Evolutionary conservation across 1,140 invertebrate genomes (phyloP).

Genomic region (Plutomurus gul): DNA sequence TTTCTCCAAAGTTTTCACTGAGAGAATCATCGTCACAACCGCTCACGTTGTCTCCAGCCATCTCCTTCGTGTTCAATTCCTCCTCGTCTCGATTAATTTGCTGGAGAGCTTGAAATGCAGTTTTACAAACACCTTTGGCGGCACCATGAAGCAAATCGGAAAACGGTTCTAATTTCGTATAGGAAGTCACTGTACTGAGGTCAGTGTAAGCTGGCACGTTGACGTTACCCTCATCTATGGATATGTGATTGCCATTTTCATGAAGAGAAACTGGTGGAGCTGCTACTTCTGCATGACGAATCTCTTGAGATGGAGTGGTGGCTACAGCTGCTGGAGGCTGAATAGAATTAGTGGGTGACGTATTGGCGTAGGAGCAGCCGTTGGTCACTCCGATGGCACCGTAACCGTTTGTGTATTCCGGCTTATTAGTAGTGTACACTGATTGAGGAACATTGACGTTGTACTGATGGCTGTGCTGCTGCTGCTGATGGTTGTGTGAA

Average conservation of each 20-base stretch:
- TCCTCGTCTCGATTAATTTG: conserved; percentile 43
- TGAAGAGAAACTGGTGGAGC: background rate
- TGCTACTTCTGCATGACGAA: background rate
- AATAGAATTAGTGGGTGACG: background rate
- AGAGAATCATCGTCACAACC: conserved; percentile 43
- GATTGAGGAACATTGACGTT: conserved; percentile 15
- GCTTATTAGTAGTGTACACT: background rate
- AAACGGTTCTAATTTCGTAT: conserved; percentile 70
- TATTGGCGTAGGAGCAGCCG: background rate
- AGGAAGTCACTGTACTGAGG: conserved; percentile 46
- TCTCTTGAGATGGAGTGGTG: conserved; percentile 5
- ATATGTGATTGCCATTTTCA: background rate
- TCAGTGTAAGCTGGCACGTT: conserved; percentile 44
- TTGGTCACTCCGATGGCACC: background rate
- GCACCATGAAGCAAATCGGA: conserved; percentile 67
- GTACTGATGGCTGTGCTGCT: conserved; percentile 14
- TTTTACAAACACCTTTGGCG: conserved; percentile 59
- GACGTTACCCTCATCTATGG: background rate
- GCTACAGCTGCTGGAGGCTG: background rate
- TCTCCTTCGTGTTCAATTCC: conserved; percentile 34
- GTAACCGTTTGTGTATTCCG: conserved; percentile 37
- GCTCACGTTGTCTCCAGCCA: conserved; percentile 30
- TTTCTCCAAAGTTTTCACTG: conserved; percentile 82
- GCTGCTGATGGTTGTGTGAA: background rate
- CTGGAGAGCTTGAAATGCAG: conserved; percentile 39